These are phyloP conservation scores for Brachyistius frenatus DNA, from an alignment of 2,113 vertebrate genomes.

Conservation along the genomic window DNA sequence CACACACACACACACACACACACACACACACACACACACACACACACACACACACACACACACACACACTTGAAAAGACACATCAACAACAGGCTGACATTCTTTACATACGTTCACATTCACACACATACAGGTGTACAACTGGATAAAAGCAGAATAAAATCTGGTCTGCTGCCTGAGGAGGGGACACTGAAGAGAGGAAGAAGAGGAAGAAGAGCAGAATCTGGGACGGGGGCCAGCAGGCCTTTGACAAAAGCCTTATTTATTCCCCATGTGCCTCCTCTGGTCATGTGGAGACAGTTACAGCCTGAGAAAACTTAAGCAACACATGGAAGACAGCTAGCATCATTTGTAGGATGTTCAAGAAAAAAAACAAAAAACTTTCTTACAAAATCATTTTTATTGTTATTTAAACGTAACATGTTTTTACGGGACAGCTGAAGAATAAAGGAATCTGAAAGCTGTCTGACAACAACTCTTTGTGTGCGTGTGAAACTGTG, in stretches of 20 bases:
- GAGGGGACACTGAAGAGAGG: slow-evolving; percentile 33
- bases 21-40: too few species aligned
- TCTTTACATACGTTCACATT: slow-evolving; percentile 38
- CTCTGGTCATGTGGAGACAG: slow-evolving; percentile 32
- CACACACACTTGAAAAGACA: slow-evolving; percentile 59
- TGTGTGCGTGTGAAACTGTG: slow-evolving; percentile 36
- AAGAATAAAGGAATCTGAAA: slow-evolving; percentile 72
- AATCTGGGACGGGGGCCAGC: slow-evolving; percentile 44
- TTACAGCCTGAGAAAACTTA: slow-evolving; percentile 22
- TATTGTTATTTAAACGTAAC: slow-evolving; percentile 62
- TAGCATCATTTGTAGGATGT: slow-evolving; percentile 34
- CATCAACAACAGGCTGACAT: slow-evolving; percentile 48
- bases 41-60: too few species aligned
- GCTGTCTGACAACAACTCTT: slow-evolving; percentile 52
- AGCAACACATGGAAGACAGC: slow-evolving; percentile 45
- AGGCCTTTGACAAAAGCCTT: slow-evolving; percentile 53
- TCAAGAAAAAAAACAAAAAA: slow-evolving; percentile 22
- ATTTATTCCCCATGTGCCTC: slow-evolving; percentile 70
- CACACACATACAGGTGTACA: slow-evolving; percentile 16
- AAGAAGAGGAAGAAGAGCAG: slow-evolving; percentile 36
- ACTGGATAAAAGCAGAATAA: slow-evolving; percentile 59
- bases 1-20: too few species aligned
- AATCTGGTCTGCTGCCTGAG: slow-evolving; percentile 43
- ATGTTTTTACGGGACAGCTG: slow-evolving; percentile 46
- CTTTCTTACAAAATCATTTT: slow-evolving; percentile 38